Base-by-base conservation (phyloP, 2,888 invertebrate species). In the Trachelus iudaicus region DNA sequence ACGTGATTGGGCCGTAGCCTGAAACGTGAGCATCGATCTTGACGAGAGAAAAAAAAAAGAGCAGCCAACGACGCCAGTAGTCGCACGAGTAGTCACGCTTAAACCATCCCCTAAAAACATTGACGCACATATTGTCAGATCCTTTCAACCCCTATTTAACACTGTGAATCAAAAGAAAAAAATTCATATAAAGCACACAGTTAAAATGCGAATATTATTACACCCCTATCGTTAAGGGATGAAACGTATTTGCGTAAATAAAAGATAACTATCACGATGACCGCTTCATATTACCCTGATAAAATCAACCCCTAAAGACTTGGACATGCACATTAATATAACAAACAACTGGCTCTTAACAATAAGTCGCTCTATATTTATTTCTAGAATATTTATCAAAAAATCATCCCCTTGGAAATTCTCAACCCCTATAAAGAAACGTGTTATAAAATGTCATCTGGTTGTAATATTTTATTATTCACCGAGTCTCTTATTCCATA, bases 281-380 rank as follows among this genome's bases (percentile, higher is more conserved):
- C 9, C 2, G 23, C 6, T 56, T 23, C 9, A 0, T 56, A 56
- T 23, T 56, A 40, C 9, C 1, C 0, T 56, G 0, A 9, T 56
- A 6, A 2, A 23, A 56, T 9, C 23, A 1, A 56, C 23, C 56
- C 23, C 23, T 23, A 23, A 15, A 56, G 2, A 9, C 23, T 15
- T 9, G 6, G 1, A 9, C 23, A 9, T 15, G 6, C 9, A 23
- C 1, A 0, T 9, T 2, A 23, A 0, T 1, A 1, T 23, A 40
- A 40, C 23, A 56, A 23, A 23, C 2, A 56, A 56, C 23, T 9
- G 1, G 1, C 9, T 23, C 23, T 56, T 56, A 56, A 23, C 4
- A 23, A 23, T 23, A 56, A 56, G 23, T 56, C 6, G 6, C 4
- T 6, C 4, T 23, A 23, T 9, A 23, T 23, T 56, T 15, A 15